phyloP scores from a whole-genome alignment of 2,113 vertebrate species.

The Rhinopithecus roxellana region DNA sequence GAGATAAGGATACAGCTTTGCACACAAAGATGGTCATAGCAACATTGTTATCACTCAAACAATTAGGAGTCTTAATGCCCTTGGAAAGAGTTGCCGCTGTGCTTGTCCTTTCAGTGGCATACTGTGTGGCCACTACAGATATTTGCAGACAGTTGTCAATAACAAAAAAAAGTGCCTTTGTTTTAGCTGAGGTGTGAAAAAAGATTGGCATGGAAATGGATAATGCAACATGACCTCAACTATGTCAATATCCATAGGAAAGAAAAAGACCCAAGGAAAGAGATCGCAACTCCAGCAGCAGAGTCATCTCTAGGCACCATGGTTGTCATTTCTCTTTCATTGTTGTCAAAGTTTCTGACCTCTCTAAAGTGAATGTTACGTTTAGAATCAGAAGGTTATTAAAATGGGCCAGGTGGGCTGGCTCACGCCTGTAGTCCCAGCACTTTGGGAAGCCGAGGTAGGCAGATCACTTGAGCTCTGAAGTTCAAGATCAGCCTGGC shows the following conservation, averaged over 20 bases:
- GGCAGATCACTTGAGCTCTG: too few relatives aligned
- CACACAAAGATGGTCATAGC: not conserved
- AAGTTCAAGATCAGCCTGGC: too few relatives aligned
- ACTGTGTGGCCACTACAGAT: not conserved
- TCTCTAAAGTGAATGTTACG: not conserved
- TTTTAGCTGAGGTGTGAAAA: not conserved
- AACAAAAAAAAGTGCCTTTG: not conserved
- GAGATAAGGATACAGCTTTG: not conserved
- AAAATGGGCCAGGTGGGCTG: too few relatives aligned
- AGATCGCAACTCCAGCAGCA: fast-evolving
- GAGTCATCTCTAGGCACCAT: not conserved
- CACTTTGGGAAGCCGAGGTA: too few relatives aligned
- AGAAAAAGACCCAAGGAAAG: not conserved
- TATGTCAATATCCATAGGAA: not conserved
- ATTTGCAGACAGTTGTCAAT: not conserved
- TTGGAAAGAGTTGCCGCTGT: not conserved
- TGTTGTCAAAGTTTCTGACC: not conserved
- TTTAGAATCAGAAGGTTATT: not conserved
- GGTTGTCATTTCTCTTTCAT: not conserved
- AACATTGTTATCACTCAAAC: not conserved
- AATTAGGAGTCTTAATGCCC: not conserved
- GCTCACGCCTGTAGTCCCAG: too few relatives aligned
- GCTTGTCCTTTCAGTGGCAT: not conserved
- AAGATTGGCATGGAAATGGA: not conserved
- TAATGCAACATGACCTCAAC: not conserved